These are phyloP conservation scores for Thecocarcelia acutangulata DNA, from an alignment of 2,888 invertebrate species.

Conservation along the genomic window DNA sequence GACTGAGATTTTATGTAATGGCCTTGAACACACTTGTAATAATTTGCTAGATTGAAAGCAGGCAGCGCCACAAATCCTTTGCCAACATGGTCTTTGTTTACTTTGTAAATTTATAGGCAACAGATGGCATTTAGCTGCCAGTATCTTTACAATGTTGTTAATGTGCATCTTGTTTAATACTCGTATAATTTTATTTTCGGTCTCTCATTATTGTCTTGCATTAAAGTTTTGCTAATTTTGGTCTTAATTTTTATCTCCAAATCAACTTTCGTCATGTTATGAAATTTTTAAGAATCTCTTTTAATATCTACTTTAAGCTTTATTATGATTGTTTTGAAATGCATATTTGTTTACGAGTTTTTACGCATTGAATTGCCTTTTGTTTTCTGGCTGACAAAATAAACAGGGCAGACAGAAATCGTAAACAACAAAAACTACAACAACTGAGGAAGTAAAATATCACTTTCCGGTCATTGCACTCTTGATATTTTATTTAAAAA, in stretches of 20 bases:
- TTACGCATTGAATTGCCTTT: conserved; percentile 17
- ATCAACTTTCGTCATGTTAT: conserved; percentile 33
- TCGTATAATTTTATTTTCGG: not conserved
- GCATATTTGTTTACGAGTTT: conserved; percentile 10
- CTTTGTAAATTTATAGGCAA: conserved; percentile 56
- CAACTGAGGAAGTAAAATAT: conserved; percentile 58
- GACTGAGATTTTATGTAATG: conserved; percentile 62
- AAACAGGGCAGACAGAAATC: conserved; percentile 39
- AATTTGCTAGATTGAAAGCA: not conserved
- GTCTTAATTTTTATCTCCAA: not conserved
- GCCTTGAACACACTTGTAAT: conserved; percentile 65
- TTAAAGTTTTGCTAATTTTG: not conserved
- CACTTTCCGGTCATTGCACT: conserved; percentile 67
- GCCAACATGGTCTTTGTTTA: not conserved
- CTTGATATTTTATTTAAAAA: not conserved
- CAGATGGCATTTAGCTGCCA: conserved; percentile 57
- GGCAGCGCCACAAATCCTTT: conserved; percentile 17
- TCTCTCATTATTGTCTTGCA: not conserved
- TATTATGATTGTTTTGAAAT: conserved; percentile 19
- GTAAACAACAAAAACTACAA: conserved; percentile 43
- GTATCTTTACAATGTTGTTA: conserved; percentile 43
- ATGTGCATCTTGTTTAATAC: conserved; percentile 8
- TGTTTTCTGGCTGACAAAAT: conserved; percentile 22
- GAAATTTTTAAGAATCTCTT: conserved; percentile 31
- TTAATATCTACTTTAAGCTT: conserved; percentile 1